Evolutionary conservation across 2,797 vertebrate species (phyloP), one percentile per base, ranked within the genome.

Genomic region (Gobionotothen gibberifrons): DNA sequence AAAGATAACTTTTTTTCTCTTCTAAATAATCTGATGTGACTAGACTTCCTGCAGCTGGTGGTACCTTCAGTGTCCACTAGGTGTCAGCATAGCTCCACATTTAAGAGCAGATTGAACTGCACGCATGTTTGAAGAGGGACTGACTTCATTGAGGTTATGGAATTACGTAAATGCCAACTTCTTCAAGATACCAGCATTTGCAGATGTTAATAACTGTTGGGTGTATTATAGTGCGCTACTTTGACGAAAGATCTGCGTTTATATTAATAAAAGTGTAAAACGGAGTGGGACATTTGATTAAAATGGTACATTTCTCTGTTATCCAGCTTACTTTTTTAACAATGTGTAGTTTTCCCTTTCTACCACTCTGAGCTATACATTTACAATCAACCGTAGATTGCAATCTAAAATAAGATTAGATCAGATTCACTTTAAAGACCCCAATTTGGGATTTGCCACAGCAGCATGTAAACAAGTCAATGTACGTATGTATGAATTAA

Each of bases 21-120:
- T 36, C 32, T 36, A 36, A 36, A 36, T 36, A 36, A 36, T 36
- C 32, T 7, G 32, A 36, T 36, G 6, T 36, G 32, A 36, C 32
- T 36, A 9, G 32, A 36, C 8, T 36, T 9, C 32, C 32, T 22
- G 32, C 32, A 36, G 32, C 32, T 36, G 32, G 32, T 22, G 39
- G 70, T 81, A 48, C 65, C n/a, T 47, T 4, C 19, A 74, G 22
- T 77, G 72, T 51, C 90, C 93, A 91, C 92, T 73, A 66, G 91
- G 75, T 86, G 93, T 85, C 90, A 65, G 15, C 44, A 64, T 49
- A 72, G 83, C 56, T 79, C 78, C 78, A 68, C 68, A 6, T 67
- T 85, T 80, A 29, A 72, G 71, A 57, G 21, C 39, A 48, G 3
- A 59, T 13, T 6, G 13, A 16, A 56, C 11, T 19, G 10, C 11